Percentiles rank a stretch among this genome's conserved stretches.
Conservation (phyloP, 2,888 invertebrate genomes). For the Apeira syringaria region DNA sequence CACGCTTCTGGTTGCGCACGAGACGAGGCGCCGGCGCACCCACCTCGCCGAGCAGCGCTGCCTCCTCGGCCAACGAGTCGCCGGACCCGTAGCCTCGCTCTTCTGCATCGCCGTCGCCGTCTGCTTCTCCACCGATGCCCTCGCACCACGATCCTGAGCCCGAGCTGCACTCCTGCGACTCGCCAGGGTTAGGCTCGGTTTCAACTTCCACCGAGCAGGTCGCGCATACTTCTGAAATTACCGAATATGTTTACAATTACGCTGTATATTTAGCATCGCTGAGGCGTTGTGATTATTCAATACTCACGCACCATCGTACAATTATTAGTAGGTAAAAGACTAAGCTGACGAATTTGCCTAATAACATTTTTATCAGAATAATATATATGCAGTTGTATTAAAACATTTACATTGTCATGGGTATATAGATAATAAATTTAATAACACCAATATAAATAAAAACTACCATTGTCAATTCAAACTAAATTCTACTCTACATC, state of each 20-base stretch:
- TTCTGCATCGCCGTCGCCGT: slow-evolving; percentile 51
- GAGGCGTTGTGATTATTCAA: too few species aligned
- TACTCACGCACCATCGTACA: too few species aligned
- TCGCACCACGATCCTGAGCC: slow-evolving; percentile 81
- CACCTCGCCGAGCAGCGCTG: slow-evolving; percentile 66
- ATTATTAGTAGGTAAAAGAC: too few species aligned
- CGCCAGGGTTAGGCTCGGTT: slow-evolving; percentile 69
- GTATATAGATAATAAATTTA: neutral
- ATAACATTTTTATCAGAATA: too few species aligned
- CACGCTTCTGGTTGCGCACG: slow-evolving; percentile 62
- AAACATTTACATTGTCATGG: too few species aligned
- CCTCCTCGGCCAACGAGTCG: slow-evolving; percentile 78
- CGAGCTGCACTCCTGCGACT: slow-evolving; percentile 66
- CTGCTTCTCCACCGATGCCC: slow-evolving; percentile 67
- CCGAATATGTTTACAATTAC: neutral
- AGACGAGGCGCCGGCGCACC: slow-evolving; percentile 53
- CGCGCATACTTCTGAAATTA: slow-evolving; percentile 72
- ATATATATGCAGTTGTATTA: too few species aligned
- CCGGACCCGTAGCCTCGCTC: slow-evolving; percentile 81
- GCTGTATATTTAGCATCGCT: neutral
- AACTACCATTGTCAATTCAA: slow-evolving; percentile 2
- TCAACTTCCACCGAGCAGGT: slow-evolving; percentile 76
- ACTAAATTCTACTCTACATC: slow-evolving; percentile 8
- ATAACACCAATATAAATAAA: slow-evolving; percentile 1
- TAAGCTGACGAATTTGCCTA: too few species aligned